A percentile compares a stretch with the other conserved stretches of the same genome.
Evolutionary conservation across 1,140 invertebrate genomes (phyloP).

Genomic region (Drosophila simulans): DNA sequence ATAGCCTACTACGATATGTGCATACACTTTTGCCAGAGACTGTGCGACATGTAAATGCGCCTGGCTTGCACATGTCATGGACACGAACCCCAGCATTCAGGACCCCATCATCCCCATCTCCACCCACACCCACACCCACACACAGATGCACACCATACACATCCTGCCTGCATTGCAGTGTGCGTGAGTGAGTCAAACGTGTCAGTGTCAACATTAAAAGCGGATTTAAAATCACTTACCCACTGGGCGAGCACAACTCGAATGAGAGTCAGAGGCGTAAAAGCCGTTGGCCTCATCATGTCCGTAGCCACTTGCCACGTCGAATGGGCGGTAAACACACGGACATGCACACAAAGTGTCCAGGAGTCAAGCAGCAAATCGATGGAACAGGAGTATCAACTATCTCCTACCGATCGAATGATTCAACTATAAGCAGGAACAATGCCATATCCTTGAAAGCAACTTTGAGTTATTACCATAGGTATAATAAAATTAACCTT

Average conservation of each 20-base stretch:
- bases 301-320: background rate
- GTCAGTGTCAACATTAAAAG: constrained; percentile 84
- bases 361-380: background rate
- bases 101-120: background rate
- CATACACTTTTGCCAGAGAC: constrained; percentile 68
- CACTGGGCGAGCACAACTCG: constrained; percentile 20
- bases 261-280: constrained; percentile 63
- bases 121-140: background rate
- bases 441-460: background rate
- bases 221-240: constrained; percentile 84
- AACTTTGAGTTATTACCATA: too few species aligned
- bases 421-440: background rate
- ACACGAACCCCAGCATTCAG: constrained; percentile 13
- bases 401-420: background rate
- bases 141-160: background rate
- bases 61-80: constrained; percentile 75
- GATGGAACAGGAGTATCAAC: background rate
- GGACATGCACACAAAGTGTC: background rate
- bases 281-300: constrained; percentile 65
- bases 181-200: constrained; percentile 49
- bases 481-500: too few species aligned
- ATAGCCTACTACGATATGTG: constrained; percentile 81
- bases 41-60: constrained; percentile 75
- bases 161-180: constrained; percentile 1
- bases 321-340: background rate